phyloP scores from a whole-genome alignment of 2,888 invertebrate species.

The Spodoptera littoralis region DNA sequence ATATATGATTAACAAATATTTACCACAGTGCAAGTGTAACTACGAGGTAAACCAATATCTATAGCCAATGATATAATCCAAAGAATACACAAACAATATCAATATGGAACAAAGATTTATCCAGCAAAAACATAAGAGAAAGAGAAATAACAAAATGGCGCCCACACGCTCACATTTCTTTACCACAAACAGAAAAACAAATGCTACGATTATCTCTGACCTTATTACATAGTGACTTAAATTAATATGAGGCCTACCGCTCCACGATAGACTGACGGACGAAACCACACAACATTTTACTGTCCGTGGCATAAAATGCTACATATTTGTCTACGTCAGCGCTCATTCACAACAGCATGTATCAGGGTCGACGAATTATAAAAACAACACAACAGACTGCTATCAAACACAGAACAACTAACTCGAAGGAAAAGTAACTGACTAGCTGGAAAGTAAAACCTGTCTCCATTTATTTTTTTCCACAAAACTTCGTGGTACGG shows the following conservation, averaged over 20 bases:
- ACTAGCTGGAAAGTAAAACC: conserved; percentile 20
- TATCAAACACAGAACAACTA: conserved; percentile 12
- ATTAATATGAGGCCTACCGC: conserved; percentile 46
- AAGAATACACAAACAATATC: no score
- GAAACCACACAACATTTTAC: conserved; percentile 46
- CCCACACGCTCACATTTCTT: conserved; percentile 20
- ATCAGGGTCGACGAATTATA: conserved; percentile 39
- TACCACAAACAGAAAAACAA: conserved; percentile 31
- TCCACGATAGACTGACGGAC: conserved; percentile 36
- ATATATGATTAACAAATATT: no score
- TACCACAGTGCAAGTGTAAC: no score
- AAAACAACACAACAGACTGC: conserved; percentile 8
- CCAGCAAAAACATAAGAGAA: conserved; percentile 8
- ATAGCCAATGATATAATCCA: no score
- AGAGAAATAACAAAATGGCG: conserved; percentile 17
- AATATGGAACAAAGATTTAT: neutral
- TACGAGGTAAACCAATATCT: no score
- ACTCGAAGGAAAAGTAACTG: conserved; percentile 33
- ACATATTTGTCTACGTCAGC: conserved; percentile 48
- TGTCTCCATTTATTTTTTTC: neutral
- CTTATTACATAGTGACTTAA: conserved; percentile 47
- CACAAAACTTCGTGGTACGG: conserved; percentile 1
- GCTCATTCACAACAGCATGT: conserved; percentile 32
- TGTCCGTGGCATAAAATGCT: conserved; percentile 43
- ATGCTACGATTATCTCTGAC: conserved; percentile 39